Evolutionary conservation across 2,888 invertebrate species (phyloP), one percentile per base, ranked within the genome.

Genomic region (Drosophila mulleri): DNA sequence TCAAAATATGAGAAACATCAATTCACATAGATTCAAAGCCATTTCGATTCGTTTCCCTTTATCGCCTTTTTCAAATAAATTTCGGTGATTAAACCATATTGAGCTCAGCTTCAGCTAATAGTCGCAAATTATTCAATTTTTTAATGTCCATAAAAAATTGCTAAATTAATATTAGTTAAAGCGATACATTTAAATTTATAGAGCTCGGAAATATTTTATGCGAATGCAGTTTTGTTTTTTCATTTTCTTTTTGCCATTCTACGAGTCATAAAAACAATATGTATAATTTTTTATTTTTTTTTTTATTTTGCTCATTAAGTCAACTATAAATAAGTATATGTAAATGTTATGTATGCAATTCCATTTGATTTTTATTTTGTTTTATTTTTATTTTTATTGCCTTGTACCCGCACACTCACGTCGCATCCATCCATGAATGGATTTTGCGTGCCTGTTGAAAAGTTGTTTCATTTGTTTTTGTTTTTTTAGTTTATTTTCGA

Each of bases 291-390:
- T 26, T 26, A 6, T 26, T 23, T 20, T 26, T 20, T 47, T 52
- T n/a, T 54, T 37, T 26, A n/a, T 26, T 69, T 65, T 60, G 18
- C 52, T 41, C 77, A 80, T 80, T 76, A 76, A 70, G 50, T 71
- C 60, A 57, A 50, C 47, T 57, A 57, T 62, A 63, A 80, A 81
- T 65, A 77, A 62, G 61, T 59, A 77, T 59, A 78, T 72, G 78
- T 64, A 81, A 80, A 80, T 80, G 66, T 62, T 80, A 71, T 80
- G 63, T 61, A 64, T 80, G 80, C 65, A 66, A 66, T 72, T 58
- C 57, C 67, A 63, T 75, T 69, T 66, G 57, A 47, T 45, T 20
- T 74, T 59, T 54, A 52, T 64, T 32, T 56, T 32, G 39, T 58
- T 39, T 14, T 37, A 48, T 67, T 52, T 39, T 14, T 37, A 48